phyloP scores from a whole-genome alignment of 2,113 vertebrate genomes.

The Neotragus moschatus region DNA sequence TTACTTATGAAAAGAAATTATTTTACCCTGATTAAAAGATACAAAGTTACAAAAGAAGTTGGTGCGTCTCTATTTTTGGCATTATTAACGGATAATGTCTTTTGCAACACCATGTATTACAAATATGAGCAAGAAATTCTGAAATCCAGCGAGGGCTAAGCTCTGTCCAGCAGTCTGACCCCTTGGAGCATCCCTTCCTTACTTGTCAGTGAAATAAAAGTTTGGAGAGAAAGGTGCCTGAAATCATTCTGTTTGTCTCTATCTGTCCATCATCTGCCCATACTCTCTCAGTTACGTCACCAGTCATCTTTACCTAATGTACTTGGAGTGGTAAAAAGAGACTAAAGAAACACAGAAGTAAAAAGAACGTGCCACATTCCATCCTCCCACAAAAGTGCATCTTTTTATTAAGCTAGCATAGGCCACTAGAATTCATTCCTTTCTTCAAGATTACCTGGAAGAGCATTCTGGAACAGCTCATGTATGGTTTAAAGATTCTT shows the following conservation, averaged over 20 bases:
- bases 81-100: conserved; percentile 1
- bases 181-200: not conserved
- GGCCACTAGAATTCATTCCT: not conserved
- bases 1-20: conserved; percentile 18
- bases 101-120: not conserved
- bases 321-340: not conserved
- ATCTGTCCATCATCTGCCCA: not conserved
- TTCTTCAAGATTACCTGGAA: not conserved
- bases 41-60: not conserved
- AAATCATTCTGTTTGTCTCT: not conserved
- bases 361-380: not conserved
- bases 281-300: not conserved
- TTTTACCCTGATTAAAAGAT: conserved; percentile 25
- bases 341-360: not conserved
- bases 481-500: not conserved
- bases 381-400: not conserved
- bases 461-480: not conserved
- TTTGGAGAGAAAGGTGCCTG: not conserved
- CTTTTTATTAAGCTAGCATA: not conserved
- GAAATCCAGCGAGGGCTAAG: not conserved
- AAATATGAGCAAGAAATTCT: not conserved
- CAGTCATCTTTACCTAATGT: not conserved
- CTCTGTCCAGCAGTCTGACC: not conserved
- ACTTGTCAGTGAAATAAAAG: not conserved
- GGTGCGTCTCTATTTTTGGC: not conserved